A percentile compares a stretch with the other conserved stretches of the same genome.
phyloP scores from a whole-genome alignment of 2,888 invertebrate species.

The Drosophila borealis region DNA sequence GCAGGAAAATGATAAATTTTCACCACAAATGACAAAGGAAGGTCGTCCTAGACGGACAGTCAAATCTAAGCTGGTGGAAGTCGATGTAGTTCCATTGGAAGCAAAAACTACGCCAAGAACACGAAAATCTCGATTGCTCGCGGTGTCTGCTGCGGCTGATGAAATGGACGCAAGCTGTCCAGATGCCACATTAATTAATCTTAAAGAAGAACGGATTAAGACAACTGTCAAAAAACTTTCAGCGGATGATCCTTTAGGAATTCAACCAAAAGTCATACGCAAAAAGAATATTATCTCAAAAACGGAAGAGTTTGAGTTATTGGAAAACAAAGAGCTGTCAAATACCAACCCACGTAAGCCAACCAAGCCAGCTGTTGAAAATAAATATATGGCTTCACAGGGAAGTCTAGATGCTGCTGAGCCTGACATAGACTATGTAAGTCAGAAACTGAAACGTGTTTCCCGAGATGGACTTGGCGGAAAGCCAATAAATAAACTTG shows the following conservation, averaged over 20 bases:
- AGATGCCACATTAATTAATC: not conserved
- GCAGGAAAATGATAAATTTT: not conserved
- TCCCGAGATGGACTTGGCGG: not conserved
- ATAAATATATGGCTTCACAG: constrained; percentile 1
- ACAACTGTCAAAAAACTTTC: not conserved
- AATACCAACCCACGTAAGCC: not conserved
- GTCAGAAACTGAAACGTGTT: not conserved
- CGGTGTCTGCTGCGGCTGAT: not conserved
- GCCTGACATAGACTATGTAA: not conserved
- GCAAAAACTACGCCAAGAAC: not conserved
- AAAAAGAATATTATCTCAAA: constrained; percentile 3
- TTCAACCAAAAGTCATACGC: constrained; percentile 1
- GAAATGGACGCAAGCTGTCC: not conserved
- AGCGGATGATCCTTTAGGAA: not conserved
- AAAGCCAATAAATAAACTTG: constrained; percentile 3
- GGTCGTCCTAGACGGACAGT: too few species aligned
- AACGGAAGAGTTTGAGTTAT: constrained; percentile 6
- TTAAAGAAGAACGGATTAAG: not conserved
- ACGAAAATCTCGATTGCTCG: not conserved
- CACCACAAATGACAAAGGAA: not conserved
- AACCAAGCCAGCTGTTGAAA: not conserved
- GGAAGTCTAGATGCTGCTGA: constrained; percentile 4
- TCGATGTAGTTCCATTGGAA: not conserved
- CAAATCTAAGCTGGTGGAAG: not conserved
- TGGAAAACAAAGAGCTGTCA: not conserved